phyloP scores from a whole-genome alignment of 2,113 vertebrate species.

The Pontoporia blainvillei region DNA sequence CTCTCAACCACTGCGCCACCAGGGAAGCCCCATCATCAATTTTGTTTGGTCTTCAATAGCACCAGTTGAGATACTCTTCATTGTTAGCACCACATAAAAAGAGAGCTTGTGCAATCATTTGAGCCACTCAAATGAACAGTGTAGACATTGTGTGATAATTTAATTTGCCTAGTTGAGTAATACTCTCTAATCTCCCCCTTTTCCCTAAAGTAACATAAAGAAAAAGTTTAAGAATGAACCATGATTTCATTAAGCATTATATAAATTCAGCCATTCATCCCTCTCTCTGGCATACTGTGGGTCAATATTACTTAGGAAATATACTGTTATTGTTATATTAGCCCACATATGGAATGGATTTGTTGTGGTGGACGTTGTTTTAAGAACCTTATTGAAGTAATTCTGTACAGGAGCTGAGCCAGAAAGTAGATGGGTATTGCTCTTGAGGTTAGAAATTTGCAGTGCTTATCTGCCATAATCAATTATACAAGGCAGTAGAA shows the following conservation, averaged over 20 bases:
- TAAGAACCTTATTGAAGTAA: not conserved
- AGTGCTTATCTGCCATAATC: not conserved
- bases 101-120: conserved; percentile 42
- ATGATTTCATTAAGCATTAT: conserved; percentile 45
- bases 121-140: conserved; percentile 52
- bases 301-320: not conserved
- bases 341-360: not conserved
- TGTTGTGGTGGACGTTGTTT: not conserved
- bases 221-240: conserved; percentile 55
- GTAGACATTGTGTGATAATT: conserved; percentile 61
- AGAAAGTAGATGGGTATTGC: not conserved
- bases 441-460: not conserved
- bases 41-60: conserved; percentile 59
- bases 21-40: not conserved
- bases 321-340: not conserved
- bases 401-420: not conserved
- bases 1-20: too few species aligned
- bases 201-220: conserved; percentile 44
- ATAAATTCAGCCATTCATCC: conserved; percentile 25
- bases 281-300: not conserved
- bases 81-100: conserved; percentile 49
- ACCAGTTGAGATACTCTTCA: conserved; percentile 42
- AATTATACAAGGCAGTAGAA: not conserved
- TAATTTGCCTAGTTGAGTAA: conserved; percentile 63
- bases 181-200: conserved; percentile 25